Base-by-base conservation (phyloP, 1,140 invertebrate species). In the Cydia amplana region DNA sequence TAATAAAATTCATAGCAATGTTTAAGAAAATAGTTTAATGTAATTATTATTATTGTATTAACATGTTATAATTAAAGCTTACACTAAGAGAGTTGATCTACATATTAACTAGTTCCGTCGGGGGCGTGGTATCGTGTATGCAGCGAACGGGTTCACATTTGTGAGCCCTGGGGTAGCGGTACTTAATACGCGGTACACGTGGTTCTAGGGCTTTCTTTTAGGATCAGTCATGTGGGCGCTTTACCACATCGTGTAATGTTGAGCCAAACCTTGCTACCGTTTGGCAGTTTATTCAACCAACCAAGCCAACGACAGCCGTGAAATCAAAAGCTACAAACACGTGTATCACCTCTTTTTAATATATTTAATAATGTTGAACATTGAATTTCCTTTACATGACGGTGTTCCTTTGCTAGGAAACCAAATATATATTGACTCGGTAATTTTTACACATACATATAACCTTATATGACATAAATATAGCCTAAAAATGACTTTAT, bases 21-120 rank as follows among this genome's bases (percentile, higher is more conserved):
- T 51, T 32, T 43, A 75, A 76, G 60, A 60, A 77, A 60, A 77
- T 74, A 65, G n/a, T 70, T 16, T 70, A 70, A 18, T 70, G 32
- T 28, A 73, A 64, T 64, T 73, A 32, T 73, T 70, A 70, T 70
- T 70, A 36, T 70, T 70, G 60, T 73, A 67, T 74, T 64, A 36
- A 49, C 43, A 28, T 64, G 25, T 18, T 60, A 4, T 16, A 16
- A 73, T 51, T 76, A 74, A 73, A 73, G 23, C 43, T 55, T 75
- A 75, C 32, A 72, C 64, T 70, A 70, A 70, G 9, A 40, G 28
- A 18, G 12, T 3, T 18, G 65, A 20, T 70, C 9, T 70, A 70
- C 36, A 70, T 43, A 18, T 70, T 18, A 73, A 25, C 7, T 73
- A 51, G 0, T 40, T 40, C 6, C 6, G 23, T 4, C 7, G 51